A percentile compares a stretch with the other conserved stretches of the same genome.
Conservation (phyloP, 2,797 vertebrate genomes). For the Cetoscarus ocellatus region DNA sequence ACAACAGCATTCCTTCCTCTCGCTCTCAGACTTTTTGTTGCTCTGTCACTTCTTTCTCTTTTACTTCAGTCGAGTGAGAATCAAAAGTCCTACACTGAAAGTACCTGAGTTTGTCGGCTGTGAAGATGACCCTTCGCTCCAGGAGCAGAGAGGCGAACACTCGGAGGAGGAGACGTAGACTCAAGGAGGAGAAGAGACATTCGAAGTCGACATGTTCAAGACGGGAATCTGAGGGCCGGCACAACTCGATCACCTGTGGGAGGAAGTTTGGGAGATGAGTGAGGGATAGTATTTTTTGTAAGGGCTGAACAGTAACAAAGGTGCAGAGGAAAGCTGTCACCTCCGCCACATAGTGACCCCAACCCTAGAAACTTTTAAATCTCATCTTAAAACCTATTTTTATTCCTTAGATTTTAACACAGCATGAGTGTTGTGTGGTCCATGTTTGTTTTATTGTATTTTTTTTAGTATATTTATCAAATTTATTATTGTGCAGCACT, state of each 20-base stretch:
- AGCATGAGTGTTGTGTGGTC: too few relatives aligned
- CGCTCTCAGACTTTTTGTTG: constrained; percentile 45
- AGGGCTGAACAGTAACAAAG: too few relatives aligned
- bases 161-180: constrained; percentile 91
- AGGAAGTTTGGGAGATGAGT: neutral
- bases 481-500: too few relatives aligned
- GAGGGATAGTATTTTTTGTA: neutral
- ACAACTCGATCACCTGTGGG: constrained; percentile 92
- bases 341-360: too few relatives aligned
- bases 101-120: constrained; percentile 98
- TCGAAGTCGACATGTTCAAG: constrained; percentile 98
- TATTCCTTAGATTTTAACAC: too few relatives aligned
- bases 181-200: constrained; percentile 94
- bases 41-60: constrained; percentile 29
- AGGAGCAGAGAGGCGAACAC: constrained; percentile 97
- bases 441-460: too few relatives aligned
- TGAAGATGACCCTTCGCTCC: constrained; percentile 96
- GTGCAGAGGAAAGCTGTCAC: too few relatives aligned
- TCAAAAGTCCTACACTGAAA: neutral
- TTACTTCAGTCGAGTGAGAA: neutral
- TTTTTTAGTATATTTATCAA: too few relatives aligned
- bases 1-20: constrained; percentile 83
- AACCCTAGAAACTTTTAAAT: too few relatives aligned
- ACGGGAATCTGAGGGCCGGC: constrained; percentile 94
- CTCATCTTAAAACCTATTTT: too few relatives aligned